Evolutionary conservation across 2,797 vertebrate genomes (phyloP).

Genomic region (Etheostoma nigrum): DNA sequence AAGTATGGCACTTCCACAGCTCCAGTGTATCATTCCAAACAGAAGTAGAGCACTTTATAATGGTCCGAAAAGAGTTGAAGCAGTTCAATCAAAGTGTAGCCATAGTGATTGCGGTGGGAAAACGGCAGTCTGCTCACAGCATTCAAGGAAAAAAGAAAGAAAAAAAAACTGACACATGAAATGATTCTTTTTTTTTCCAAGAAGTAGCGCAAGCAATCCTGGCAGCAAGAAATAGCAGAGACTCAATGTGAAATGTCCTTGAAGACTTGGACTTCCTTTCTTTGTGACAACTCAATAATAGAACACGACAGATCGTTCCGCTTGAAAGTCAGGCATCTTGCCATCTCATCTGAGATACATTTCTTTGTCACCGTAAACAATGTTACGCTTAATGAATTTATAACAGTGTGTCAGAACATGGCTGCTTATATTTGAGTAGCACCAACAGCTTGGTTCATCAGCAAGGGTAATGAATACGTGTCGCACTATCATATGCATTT

Average conservation of each 20-base stretch:
- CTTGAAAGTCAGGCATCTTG: constrained; percentile 39
- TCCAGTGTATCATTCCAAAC: constrained; percentile 46
- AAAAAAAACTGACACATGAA: constrained; percentile 45
- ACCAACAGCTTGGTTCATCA: constrained; percentile 24
- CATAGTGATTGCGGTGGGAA: constrained; percentile 37
- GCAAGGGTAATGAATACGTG: constrained; percentile 17
- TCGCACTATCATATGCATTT: constrained; percentile 11
- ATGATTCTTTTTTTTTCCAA: constrained; percentile 39
- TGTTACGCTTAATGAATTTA: constrained; percentile 55
- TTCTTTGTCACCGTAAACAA: constrained; percentile 57
- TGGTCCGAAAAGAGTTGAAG: constrained; percentile 38
- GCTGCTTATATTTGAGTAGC: constrained; percentile 30
- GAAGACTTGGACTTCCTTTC: constrained; percentile 55
- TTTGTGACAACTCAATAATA: constrained; percentile 67
- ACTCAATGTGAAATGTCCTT: constrained; percentile 47
- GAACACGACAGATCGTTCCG: constrained; percentile 58
- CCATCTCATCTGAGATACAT: constrained; percentile 47
- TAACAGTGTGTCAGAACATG: constrained; percentile 29
- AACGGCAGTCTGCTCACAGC: constrained; percentile 30
- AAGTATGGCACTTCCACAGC: constrained; percentile 10
- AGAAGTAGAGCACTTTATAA: constrained; percentile 40
- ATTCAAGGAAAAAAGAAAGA: constrained; percentile 24
- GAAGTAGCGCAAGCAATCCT: constrained; percentile 23
- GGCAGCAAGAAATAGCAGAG: constrained; percentile 22
- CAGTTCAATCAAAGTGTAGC: constrained; percentile 50